Percentiles rank a stretch among this genome's conserved stretches.
Conservation (phyloP, 53 echinoderm and acorn worm species). For the Henricia sp. region DNA sequence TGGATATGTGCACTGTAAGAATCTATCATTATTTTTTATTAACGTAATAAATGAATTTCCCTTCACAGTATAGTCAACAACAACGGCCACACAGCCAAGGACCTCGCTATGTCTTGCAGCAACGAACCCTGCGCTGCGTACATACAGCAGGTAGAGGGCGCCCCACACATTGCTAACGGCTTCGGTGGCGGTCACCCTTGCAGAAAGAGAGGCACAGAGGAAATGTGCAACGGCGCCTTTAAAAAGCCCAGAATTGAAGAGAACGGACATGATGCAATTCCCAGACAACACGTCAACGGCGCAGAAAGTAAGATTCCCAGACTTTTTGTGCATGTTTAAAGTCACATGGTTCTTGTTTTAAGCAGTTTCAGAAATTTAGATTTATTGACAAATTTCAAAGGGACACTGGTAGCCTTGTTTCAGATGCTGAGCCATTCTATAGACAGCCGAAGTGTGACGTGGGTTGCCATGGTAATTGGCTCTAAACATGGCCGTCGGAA, state of each 20-base stretch:
- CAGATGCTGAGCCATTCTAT: no score
- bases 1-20: no score
- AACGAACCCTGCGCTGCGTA: slow-evolving; percentile 62
- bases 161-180: slow-evolving; percentile 27
- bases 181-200: slow-evolving; percentile 3
- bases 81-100: slow-evolving; percentile 66
- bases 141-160: slow-evolving; percentile 52
- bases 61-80: slow-evolving; percentile 56
- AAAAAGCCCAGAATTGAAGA: slow-evolving; percentile 63
- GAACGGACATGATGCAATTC: background rate
- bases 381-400: no score
- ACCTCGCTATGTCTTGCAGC: slow-evolving; percentile 66
- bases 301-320: slow-evolving; percentile 46
- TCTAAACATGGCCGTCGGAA: no score
- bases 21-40: background rate
- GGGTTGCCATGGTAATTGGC: no score
- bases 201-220: slow-evolving; percentile 53
- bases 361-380: no score
- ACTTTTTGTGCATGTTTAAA: slow-evolving; percentile 41
- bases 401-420: no score
- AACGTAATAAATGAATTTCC: background rate
- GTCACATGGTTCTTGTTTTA: background rate
- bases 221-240: background rate
- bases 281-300: background rate
- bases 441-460: no score